phyloP scores from a whole-genome alignment of 1,140 invertebrate genomes.

The Papilio xuthus region DNA sequence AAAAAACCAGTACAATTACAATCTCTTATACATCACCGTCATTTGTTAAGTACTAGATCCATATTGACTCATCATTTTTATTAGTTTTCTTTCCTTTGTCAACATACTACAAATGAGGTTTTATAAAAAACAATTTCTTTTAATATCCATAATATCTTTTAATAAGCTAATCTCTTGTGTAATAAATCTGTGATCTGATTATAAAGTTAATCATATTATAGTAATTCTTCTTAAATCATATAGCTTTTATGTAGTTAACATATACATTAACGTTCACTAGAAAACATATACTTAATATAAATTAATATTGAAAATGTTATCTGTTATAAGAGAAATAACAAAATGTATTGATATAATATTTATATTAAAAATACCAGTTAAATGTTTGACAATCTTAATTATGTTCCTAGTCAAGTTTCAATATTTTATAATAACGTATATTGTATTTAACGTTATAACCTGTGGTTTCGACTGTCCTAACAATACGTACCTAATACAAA shows the following conservation, averaged over 20 bases:
- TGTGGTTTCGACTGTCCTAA: too few species aligned
- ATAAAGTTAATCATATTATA: neutral
- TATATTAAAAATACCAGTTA: too few species aligned
- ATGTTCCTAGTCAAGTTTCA: slow-evolving; percentile 45
- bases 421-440: slow-evolving; percentile 17
- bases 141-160: neutral
- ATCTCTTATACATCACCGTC: too few species aligned
- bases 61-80: too few species aligned
- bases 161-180: neutral
- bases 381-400: slow-evolving; percentile 32
- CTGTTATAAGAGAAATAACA: slow-evolving; percentile 34
- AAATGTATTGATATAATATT: too few species aligned
- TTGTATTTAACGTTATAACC: neutral
- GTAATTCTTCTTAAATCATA: neutral
- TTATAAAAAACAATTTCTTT: too few species aligned
- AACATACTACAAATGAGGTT: too few species aligned
- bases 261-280: slow-evolving; percentile 20
- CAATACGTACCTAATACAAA: too few species aligned
- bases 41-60: too few species aligned
- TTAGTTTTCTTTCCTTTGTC: too few species aligned
- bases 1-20: neutral
- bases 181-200: neutral
- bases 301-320: slow-evolving; percentile 22
- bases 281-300: slow-evolving; percentile 16
- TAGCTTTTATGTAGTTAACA: slow-evolving; percentile 38